Evolutionary conservation across 2,113 vertebrate genomes (phyloP).

Genomic region (Hydrochoerus hydrochaeris): DNA sequence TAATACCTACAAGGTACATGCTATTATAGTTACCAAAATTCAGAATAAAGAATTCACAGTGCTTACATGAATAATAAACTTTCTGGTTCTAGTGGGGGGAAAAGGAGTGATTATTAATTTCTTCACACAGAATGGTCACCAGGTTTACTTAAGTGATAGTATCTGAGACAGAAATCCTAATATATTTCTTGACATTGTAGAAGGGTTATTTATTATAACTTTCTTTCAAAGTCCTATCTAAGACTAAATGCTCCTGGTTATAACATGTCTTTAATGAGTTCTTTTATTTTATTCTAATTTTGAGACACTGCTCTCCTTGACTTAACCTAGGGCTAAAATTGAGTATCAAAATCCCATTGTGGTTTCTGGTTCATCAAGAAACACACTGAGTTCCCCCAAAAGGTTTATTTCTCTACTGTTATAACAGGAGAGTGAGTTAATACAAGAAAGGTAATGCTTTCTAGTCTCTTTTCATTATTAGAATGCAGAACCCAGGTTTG

Average conservation of each 20-base stretch:
- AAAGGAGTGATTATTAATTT: not conserved
- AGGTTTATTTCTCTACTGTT: slow-evolving; percentile 67
- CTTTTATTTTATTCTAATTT: slow-evolving; percentile 79
- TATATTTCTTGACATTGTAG: slow-evolving; percentile 40
- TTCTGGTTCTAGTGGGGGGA: not conserved
- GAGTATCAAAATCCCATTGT: slow-evolving; percentile 71
- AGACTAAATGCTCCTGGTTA: slow-evolving; percentile 76
- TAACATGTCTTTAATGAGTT: slow-evolving; percentile 78
- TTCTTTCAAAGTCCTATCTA: slow-evolving; percentile 74
- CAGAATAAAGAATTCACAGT: slow-evolving; percentile 3
- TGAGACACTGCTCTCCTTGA: slow-evolving; percentile 58
- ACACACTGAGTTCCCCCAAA: slow-evolving; percentile 60
- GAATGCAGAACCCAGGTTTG: not conserved
- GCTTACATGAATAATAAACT: not conserved
- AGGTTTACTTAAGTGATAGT: slow-evolving; percentile 33
- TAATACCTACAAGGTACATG: not conserved
- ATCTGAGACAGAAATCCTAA: slow-evolving; percentile 32
- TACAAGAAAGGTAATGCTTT: slow-evolving; percentile 40
- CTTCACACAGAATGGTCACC: not conserved
- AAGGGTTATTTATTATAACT: slow-evolving; percentile 71
- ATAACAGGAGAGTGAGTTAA: slow-evolving; percentile 51
- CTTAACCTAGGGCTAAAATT: slow-evolving; percentile 79
- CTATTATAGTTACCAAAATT: not conserved
- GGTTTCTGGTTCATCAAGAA: slow-evolving; percentile 78
- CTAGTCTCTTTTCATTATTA: slow-evolving; percentile 63